These are phyloP conservation scores for Chrosomus eos DNA, from an alignment of 2,797 vertebrate species.

Conservation along the genomic window DNA sequence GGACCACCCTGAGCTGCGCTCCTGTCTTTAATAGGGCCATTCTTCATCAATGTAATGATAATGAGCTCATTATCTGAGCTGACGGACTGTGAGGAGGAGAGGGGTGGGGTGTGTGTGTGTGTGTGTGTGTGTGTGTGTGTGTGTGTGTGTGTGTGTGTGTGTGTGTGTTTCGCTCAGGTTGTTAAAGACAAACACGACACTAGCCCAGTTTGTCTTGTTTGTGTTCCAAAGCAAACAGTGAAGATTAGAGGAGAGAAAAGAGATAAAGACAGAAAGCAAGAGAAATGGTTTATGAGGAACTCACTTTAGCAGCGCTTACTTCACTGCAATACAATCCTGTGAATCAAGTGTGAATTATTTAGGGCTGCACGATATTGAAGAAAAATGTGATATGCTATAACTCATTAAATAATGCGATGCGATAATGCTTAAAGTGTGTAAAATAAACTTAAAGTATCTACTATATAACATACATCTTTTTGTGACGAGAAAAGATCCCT, in stretches of 20 bases:
- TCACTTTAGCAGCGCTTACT: neutral
- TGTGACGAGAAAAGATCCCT: too few species aligned
- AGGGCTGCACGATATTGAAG: too few species aligned
- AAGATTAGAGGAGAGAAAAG: conserved; percentile 64
- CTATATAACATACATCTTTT: too few species aligned
- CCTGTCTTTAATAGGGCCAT: conserved; percentile 82
- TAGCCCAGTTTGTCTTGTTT: conserved; percentile 85
- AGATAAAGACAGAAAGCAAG: conserved; percentile 21
- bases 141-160: conserved; percentile 62
- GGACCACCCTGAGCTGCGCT: conserved; percentile 86
- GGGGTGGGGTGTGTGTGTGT: conserved; percentile 63
- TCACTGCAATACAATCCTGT: neutral
- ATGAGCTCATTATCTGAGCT: conserved; percentile 83
- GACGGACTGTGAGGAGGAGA: conserved; percentile 71
- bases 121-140: conserved; percentile 66
- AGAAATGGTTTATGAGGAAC: neutral
- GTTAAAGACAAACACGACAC: conserved; percentile 85
- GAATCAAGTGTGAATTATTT: neutral
- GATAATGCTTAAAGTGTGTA: too few species aligned
- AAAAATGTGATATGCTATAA: too few species aligned
- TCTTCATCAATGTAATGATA: conserved; percentile 87
- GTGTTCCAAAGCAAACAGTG: conserved; percentile 93
- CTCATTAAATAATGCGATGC: too few species aligned
- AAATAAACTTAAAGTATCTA: too few species aligned
- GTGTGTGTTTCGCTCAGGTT: conserved; percentile 78